Percentiles rank a stretch among this genome's conserved stretches.
These are phyloP conservation scores for Scaptomyza caliginosa DNA, from an alignment of 2,888 invertebrate genomes.

Conservation along the genomic window DNA sequence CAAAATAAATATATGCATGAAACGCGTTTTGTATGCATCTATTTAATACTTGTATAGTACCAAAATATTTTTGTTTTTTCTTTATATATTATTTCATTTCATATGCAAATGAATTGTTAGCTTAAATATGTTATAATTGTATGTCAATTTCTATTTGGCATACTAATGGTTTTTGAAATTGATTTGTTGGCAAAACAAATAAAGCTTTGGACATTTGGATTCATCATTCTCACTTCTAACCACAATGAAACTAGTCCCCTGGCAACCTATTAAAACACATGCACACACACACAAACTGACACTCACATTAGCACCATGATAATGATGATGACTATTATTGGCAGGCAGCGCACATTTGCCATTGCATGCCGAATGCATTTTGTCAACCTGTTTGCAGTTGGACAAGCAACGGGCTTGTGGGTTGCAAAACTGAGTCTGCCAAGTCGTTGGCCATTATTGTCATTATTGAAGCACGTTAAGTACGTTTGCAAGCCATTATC, in stretches of 20 bases:
- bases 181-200: neutral
- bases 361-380: constrained; percentile 63
- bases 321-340: constrained; percentile 67
- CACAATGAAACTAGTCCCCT: neutral
- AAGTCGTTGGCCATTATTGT: constrained; percentile 70
- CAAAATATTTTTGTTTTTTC: neutral
- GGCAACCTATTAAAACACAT: constrained; percentile 1
- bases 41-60: neutral
- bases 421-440: constrained; percentile 15
- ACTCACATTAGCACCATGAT: constrained; percentile 17
- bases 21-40: neutral
- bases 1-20: neutral
- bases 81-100: no score
- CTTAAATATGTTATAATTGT: neutral
- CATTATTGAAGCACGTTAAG: constrained; percentile 81
- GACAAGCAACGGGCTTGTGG: constrained; percentile 1
- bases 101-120: constrained; percentile 1
- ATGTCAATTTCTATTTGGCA: neutral
- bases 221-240: neutral
- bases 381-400: constrained; percentile 57
- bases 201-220: neutral
- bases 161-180: neutral
- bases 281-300: neutral
- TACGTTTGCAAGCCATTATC: constrained; percentile 68
- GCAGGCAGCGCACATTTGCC: constrained; percentile 49